phyloP scores from a whole-genome alignment of 2,888 invertebrate species.

The Esperia sulphurella region DNA sequence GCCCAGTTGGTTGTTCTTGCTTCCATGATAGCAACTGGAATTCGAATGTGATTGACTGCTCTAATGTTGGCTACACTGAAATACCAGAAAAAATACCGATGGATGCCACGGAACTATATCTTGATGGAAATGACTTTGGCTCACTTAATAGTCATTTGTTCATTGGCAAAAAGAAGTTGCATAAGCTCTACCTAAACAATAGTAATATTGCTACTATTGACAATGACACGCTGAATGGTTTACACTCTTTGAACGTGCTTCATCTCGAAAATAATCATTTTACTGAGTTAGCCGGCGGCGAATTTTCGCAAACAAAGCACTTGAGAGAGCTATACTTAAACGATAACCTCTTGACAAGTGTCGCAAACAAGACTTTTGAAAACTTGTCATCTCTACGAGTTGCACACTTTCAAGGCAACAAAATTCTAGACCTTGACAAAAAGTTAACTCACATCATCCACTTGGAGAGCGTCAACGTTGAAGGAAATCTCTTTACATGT shows the following conservation, averaged over 20 bases:
- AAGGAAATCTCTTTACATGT: constrained; percentile 89
- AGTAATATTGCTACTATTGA: constrained; percentile 86
- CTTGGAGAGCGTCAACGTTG: constrained; percentile 82
- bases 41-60: constrained; percentile 90
- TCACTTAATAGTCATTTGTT: constrained; percentile 89
- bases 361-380: constrained; percentile 86
- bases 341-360: constrained; percentile 86
- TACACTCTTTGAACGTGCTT: constrained; percentile 84
- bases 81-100: constrained; percentile 90
- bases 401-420: constrained; percentile 86
- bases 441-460: constrained; percentile 80
- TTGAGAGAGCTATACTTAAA: constrained; percentile 89
- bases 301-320: constrained; percentile 87
- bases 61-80: constrained; percentile 84
- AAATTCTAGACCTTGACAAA: constrained; percentile 84
- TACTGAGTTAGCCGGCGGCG: constrained; percentile 85
- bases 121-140: constrained; percentile 89
- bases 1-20: constrained; percentile 90
- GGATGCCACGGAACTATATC: constrained; percentile 92
- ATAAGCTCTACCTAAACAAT: constrained; percentile 87
- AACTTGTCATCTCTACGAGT: constrained; percentile 85
- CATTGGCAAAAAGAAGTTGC: constrained; percentile 89
- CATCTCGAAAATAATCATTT: constrained; percentile 89
- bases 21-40: constrained; percentile 92
- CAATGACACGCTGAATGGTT: constrained; percentile 89